Conservation (phyloP, 2,888 invertebrate genomes). For the Euproctis similis region DNA sequence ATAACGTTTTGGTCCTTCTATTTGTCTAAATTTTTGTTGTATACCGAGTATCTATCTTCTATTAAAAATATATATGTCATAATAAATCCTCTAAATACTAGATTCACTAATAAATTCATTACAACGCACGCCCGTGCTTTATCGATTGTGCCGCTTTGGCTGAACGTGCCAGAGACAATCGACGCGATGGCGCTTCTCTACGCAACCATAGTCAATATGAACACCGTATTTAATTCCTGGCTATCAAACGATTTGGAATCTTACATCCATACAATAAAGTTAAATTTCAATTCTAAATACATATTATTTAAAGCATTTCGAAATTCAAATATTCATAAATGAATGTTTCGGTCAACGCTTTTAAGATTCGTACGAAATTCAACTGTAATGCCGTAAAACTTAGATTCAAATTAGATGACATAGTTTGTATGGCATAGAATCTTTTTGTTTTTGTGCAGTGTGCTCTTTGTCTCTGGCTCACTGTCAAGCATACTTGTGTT, state of each 20-base stretch:
- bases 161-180: slow-evolving; percentile 74
- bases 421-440: slow-evolving; percentile 33
- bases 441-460: slow-evolving; percentile 47
- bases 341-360: slow-evolving; percentile 49
- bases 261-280: slow-evolving; percentile 16
- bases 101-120: slow-evolving; percentile 70
- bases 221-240: slow-evolving; percentile 22
- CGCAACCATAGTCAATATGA: slow-evolving; percentile 39
- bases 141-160: slow-evolving; percentile 72
- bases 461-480: slow-evolving; percentile 71
- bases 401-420: slow-evolving; percentile 24
- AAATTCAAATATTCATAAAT: slow-evolving; percentile 38
- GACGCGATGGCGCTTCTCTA: slow-evolving; percentile 71
- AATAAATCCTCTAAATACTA: slow-evolving; percentile 39
- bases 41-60: too few relatives aligned
- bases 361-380: slow-evolving; percentile 30
- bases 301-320: slow-evolving; percentile 24
- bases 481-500: slow-evolving; percentile 73
- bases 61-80: too few relatives aligned
- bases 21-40: too few relatives aligned
- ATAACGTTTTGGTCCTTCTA: too few relatives aligned
- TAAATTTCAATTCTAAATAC: slow-evolving; percentile 14
- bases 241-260: slow-evolving; percentile 13
- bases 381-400: slow-evolving; percentile 30
- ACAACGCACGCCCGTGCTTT: slow-evolving; percentile 73